Base-by-base conservation (phyloP, 2,797 vertebrate genomes). In the Phrynocephalus guinanensis region DNA sequence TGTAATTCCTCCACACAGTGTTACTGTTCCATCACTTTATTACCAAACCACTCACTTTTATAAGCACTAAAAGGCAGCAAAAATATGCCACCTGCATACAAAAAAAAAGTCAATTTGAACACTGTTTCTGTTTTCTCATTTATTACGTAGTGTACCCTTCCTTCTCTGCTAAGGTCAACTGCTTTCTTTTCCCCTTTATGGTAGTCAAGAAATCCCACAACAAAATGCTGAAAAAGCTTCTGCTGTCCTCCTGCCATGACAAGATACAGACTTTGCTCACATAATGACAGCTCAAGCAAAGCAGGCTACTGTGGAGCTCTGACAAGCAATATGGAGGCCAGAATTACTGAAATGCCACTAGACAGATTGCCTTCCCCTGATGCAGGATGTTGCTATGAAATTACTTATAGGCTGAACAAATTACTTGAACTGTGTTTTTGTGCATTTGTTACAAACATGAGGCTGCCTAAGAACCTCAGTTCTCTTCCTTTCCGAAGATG, bases 41-140 rank as follows among this genome's bases (percentile, higher is more conserved):
- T 6, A 60, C 28, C 68, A 79, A 63, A 66, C 89, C 85, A 66
- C 75, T 86, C 44, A 79, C 8, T 20, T 33, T 63, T 89, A 44
- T 66, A 26, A 70, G 13, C 18, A 81, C 44, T 16, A 18, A 67
- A 6, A 75, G 9, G 24, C 70, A 86, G 0, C 8, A 6, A 87
- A 0, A 6, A 50, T 56, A 85, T n/a, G 86, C 33, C 48, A 9
- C 15, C 66, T 44, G 0, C 30, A 20, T 26, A 6, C 8, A 67
- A 89, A 86, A 85, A 85, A 38, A 18, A 26, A 60, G 60, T 82
- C 8, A 86, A 24, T 6, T 86, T 30, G 90, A 86, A 56, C 30
- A 6, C 56, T 0, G 82, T 3, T 5, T 0, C 3, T 71, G 33
- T 66, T 93, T 33, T 52, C 66, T 56, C 24, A 13, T 84, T 60